A percentile compares a stretch with the other conserved stretches of the same genome.
Evolutionary conservation across 2,113 vertebrate genomes (phyloP).

Genomic region (Cheirogaleus medius): DNA sequence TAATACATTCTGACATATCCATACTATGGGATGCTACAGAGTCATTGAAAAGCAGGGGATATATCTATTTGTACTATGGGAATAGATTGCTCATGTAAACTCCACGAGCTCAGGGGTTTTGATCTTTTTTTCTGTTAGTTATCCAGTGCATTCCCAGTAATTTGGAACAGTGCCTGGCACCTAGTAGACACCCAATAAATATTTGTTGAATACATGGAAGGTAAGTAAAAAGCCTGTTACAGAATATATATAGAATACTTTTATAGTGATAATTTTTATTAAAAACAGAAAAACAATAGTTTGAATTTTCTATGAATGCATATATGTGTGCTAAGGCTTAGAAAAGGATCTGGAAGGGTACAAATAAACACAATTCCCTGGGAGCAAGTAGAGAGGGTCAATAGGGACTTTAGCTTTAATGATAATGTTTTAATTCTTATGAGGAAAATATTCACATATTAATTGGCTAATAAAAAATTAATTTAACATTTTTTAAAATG

Average conservation of each 20-base stretch:
- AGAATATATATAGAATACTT: background rate
- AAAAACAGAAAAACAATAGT: background rate
- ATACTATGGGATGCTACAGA: background rate
- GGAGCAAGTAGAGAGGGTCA: background rate
- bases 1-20: background rate
- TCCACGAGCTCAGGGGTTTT: background rate
- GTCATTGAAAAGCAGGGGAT: background rate
- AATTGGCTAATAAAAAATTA: constrained; percentile 66
- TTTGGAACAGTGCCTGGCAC: background rate
- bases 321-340: background rate
- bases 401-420: background rate
- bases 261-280: background rate
- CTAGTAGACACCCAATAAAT: background rate
- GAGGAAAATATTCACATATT: constrained; percentile 51
- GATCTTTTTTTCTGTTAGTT: background rate
- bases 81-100: background rate
- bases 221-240: background rate
- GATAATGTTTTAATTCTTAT: constrained; percentile 36
- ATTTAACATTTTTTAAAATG: constrained; percentile 33
- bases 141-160: background rate
- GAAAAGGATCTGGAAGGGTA: background rate
- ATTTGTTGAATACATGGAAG: constrained; percentile 21
- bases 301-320: background rate
- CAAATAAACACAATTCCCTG: constrained; percentile 7
- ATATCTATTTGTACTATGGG: background rate